A percentile compares a stretch with the other conserved stretches of the same genome.
Evolutionary conservation across 2,113 vertebrate genomes (phyloP).

Genomic region (Aleadryas rufinucha): DNA sequence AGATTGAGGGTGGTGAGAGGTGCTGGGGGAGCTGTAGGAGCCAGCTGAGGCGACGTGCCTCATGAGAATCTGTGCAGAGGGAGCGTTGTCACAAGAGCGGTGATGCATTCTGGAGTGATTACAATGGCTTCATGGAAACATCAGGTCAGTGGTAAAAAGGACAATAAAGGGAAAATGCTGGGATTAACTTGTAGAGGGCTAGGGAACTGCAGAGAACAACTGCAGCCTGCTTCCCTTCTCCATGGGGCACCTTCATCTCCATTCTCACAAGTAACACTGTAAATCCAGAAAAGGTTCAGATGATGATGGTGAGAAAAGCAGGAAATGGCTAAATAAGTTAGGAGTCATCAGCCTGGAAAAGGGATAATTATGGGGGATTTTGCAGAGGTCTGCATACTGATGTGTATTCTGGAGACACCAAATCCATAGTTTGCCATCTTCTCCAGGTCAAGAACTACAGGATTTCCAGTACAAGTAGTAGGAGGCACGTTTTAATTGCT

Average conservation of each 20-base stretch:
- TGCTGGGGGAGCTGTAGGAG: background rate
- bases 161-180: background rate
- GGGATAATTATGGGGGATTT: background rate
- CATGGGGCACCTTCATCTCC: background rate
- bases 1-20: background rate
- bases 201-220: background rate
- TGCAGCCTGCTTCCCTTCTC: background rate
- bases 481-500: background rate
- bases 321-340: background rate
- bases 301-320: background rate
- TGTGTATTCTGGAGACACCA: background rate
- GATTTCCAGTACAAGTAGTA: background rate
- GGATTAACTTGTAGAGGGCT: background rate
- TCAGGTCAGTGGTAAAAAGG: background rate
- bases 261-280: background rate
- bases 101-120: background rate
- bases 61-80: background rate
- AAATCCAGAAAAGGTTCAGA: background rate
- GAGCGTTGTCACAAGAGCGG: background rate
- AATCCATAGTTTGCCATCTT: background rate
- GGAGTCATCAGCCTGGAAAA: background rate
- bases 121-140: background rate
- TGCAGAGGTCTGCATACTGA: background rate
- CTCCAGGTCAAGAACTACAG: background rate
- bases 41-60: fast-evolving